These are phyloP conservation scores for Coluber constrictor DNA, from an alignment of 2,797 vertebrate genomes.

Conservation along the genomic window DNA sequence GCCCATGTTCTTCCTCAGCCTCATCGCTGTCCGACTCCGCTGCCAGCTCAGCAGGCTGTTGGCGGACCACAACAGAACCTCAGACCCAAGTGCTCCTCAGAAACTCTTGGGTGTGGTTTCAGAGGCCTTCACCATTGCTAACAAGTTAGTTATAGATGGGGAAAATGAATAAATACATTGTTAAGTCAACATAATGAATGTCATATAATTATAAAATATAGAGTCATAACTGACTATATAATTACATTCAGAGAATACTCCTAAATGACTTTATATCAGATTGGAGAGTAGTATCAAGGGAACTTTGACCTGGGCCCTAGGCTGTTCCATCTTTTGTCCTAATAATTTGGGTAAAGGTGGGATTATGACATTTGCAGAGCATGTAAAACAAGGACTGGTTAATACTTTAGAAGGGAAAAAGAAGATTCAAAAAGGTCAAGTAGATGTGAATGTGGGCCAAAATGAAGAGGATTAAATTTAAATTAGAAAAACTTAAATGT, in stretches of 20 bases:
- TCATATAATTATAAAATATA: background rate
- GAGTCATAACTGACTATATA: background rate
- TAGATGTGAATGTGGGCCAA: background rate
- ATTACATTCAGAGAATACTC: background rate
- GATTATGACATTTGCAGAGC: background rate
- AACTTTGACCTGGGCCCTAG: background rate
- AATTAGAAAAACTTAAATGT: background rate
- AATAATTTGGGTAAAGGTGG: background rate
- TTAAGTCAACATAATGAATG: background rate
- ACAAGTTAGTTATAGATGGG: background rate
- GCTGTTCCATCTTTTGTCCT: background rate
- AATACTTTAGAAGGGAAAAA: background rate
- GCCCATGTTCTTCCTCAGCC: too few species aligned
- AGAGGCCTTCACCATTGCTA: background rate
- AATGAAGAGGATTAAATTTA: background rate
- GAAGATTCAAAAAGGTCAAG: background rate
- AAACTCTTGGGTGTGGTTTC: background rate
- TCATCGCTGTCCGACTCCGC: too few species aligned
- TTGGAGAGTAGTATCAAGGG: background rate
- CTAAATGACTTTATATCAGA: background rate
- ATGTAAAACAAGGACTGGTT: background rate
- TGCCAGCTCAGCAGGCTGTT: too few species aligned
- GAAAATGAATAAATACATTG: background rate
- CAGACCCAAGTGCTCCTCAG: background rate
- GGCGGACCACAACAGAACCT: background rate